Evolutionary conservation across 1,140 invertebrate species (phyloP), one percentile per base, ranked within the genome.

Genomic region (Metopolophium dirhodum): DNA sequence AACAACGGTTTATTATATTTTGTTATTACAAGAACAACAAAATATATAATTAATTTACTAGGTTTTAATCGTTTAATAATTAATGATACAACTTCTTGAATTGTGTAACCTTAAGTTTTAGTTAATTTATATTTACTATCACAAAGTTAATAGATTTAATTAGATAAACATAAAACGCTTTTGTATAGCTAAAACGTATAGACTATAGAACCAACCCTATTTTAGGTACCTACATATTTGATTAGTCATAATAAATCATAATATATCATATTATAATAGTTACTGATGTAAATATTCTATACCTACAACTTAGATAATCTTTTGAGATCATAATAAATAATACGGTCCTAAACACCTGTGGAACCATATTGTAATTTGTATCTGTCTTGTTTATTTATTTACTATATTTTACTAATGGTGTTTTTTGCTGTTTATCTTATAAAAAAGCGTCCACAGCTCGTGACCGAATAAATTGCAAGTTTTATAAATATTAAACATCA

Each of bases 271-370:
- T n/a, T 9, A 30, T 68, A 30, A n/a, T 30, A 68, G 2, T 30
- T 68, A 68, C 30, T 11, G 11, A n/a, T 68, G 26, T 68, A n/a
- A 68, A 68, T 54, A 14, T 68, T 30, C 9, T 68, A 6, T 61
- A 41, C 41, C 41, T 41, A 30, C 61, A 68, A n/a, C 7, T 4
- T 77, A 14, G n/a, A 77, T n/a, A 77, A 77, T 30, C 45, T 18
- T 47, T 30, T 86, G 18, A 41, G 85, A 7, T 89, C 11, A 26
- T 26, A 14, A 54, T 57, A 18, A 37, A 35, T 54, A 7, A 22
- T 57, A 57, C 9, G 6, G 9, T 37, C 37, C 35, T 41, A 89
- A 89, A 89, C 88, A 89, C 88, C 88, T 89, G 88, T 89, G 35
- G 88, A 54, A 89, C 35, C 41, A 89, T 30, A 89, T 57, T 89